Conservation (phyloP, 2,888 invertebrate species). For the Drosophila greeni region DNA sequence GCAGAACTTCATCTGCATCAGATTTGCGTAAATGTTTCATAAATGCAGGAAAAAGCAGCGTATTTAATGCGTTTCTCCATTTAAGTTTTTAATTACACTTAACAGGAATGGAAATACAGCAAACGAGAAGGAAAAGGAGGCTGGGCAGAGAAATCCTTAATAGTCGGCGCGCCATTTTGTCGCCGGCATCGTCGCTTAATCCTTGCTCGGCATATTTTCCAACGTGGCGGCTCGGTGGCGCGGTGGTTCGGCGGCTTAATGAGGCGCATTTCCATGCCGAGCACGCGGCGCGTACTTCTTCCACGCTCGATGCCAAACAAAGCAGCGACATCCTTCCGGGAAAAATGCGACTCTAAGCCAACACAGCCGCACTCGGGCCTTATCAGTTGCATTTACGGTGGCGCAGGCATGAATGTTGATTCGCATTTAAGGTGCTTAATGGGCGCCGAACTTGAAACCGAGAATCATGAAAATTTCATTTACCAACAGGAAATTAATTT, state of each 20-base stretch:
- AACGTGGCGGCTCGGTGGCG: conserved; percentile 27
- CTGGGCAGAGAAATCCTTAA: conserved; percentile 44
- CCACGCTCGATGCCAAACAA: conserved; percentile 39
- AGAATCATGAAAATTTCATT: conserved; percentile 8
- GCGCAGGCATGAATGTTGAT: conserved; percentile 12
- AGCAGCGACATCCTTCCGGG: conserved; percentile 35
- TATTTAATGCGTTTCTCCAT: conserved; percentile 63
- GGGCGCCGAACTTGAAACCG: background rate
- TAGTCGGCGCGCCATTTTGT: conserved; percentile 45
- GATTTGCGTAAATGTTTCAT: conserved; percentile 66
- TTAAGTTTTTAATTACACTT: conserved; percentile 63
- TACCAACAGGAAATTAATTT: conserved; percentile 34
- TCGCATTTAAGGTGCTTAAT: conserved; percentile 13
- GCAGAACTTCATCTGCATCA: conserved; percentile 42
- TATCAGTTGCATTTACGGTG: conserved; percentile 37
- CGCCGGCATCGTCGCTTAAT: conserved; percentile 50
- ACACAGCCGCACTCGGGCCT: conserved; percentile 9
- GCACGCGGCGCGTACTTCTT: conserved; percentile 47
- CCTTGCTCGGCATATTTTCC: conserved; percentile 68
- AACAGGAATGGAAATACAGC: conserved; percentile 22
- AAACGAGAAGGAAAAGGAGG: background rate
- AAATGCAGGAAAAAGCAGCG: conserved; percentile 47
- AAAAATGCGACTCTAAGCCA: conserved; percentile 32
- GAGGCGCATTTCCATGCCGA: conserved; percentile 57
- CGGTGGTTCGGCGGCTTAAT: conserved; percentile 52